Percentiles rank a stretch among this genome's conserved stretches.
phyloP scores from a whole-genome alignment of 2,888 invertebrate genomes.

The Alloplasta piceator region DNA sequence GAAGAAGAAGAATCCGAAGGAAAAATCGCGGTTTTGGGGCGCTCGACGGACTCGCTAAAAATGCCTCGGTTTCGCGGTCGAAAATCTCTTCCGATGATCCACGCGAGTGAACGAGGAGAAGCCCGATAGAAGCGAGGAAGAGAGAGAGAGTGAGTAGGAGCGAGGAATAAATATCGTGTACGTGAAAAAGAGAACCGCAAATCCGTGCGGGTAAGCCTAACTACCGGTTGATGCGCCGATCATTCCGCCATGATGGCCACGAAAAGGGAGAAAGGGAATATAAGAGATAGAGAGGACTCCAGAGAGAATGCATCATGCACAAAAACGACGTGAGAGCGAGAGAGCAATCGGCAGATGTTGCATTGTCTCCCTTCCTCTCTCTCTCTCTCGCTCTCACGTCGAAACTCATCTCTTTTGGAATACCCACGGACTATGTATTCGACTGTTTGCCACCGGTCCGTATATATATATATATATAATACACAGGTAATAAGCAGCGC shows the following conservation, averaged over 20 bases:
- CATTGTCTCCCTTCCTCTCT: slow-evolving; percentile 41
- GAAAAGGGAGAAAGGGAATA: slow-evolving; percentile 76
- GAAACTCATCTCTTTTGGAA: slow-evolving; percentile 31
- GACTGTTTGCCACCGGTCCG: slow-evolving; percentile 56
- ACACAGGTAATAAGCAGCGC: too few relatives aligned
- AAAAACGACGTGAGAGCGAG: slow-evolving; percentile 13
- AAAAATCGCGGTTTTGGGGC: slow-evolving; percentile 26
- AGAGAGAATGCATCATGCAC: not conserved
- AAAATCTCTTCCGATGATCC: slow-evolving; percentile 45
- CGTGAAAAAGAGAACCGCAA: slow-evolving; percentile 82
- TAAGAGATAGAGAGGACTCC: slow-evolving; percentile 1
- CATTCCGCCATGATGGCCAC: slow-evolving; percentile 82
- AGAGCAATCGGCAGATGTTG: slow-evolving; percentile 71
- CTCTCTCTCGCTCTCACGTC: slow-evolving; percentile 60
- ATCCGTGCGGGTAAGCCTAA: slow-evolving; percentile 81
- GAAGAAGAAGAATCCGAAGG: slow-evolving; percentile 17
- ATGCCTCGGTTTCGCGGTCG: slow-evolving; percentile 31
- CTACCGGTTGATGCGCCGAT: slow-evolving; percentile 82
- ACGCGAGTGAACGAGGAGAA: slow-evolving; percentile 29
- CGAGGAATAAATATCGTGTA: slow-evolving; percentile 50
- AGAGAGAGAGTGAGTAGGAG: slow-evolving; percentile 33
- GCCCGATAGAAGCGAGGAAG: slow-evolving; percentile 11
- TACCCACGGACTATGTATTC: slow-evolving; percentile 37
- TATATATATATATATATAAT: too few relatives aligned
- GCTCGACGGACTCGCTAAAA: slow-evolving; percentile 55